Percentiles rank a stretch among this genome's conserved stretches.
These are phyloP conservation scores for Chionodraco myersi DNA, from an alignment of 2,113 vertebrate genomes.

Conservation along the genomic window DNA sequence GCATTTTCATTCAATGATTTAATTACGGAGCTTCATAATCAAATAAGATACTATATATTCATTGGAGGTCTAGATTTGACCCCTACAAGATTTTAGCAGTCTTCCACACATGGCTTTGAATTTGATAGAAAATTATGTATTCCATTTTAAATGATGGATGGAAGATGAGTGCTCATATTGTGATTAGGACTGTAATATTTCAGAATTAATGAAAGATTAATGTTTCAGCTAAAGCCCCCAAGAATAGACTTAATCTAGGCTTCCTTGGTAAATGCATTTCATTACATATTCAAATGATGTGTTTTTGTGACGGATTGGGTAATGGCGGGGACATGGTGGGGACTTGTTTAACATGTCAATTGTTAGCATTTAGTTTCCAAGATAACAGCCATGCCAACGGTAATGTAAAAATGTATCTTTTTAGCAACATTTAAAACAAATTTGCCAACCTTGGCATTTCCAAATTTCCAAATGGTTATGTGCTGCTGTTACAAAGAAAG, in stretches of 20 bases:
- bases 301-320: constrained; percentile 25
- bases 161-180: constrained; percentile 21
- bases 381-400: not conserved
- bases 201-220: constrained; percentile 28
- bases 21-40: constrained; percentile 56
- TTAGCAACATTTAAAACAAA: not conserved
- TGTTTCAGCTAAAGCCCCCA: constrained; percentile 19
- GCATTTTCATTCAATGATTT: constrained; percentile 70
- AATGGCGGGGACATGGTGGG: accelerated
- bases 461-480: too few relatives aligned
- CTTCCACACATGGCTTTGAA: constrained; percentile 26
- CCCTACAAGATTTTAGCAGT: constrained; percentile 42
- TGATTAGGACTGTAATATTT: constrained; percentile 32
- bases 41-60: constrained; percentile 58
- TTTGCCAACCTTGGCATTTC: too few relatives aligned
- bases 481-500: too few relatives aligned
- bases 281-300: constrained; percentile 14
- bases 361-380: not conserved
- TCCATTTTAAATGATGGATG: constrained; percentile 38
- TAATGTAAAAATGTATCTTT: not conserved
- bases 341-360: not conserved
- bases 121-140: constrained; percentile 12
- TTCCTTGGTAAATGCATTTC: not conserved
- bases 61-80: constrained; percentile 54
- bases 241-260: constrained; percentile 10